Base-by-base conservation (phyloP, 2,888 invertebrate species). In the Saturnia pavonia region DNA sequence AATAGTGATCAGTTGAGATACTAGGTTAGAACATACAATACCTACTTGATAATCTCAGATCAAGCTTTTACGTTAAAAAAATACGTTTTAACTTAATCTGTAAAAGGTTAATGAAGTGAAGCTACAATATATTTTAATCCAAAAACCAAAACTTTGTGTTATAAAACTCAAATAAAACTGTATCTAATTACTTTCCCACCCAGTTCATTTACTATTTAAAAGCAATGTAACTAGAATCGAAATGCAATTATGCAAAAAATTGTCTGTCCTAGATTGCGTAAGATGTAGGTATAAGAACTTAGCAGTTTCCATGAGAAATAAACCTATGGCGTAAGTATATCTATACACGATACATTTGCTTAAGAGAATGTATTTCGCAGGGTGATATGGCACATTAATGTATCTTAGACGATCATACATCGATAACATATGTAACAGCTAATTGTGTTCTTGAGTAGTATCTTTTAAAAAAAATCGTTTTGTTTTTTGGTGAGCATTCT, bases 131-230 rank as follows among this genome's bases (percentile, higher is more conserved):
- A 19, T 9, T n/a, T 9, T 8, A 16, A 54, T 22, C 34, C 11
- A 34, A 12, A 63, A 34, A 34, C 14, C 27, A 27, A 6, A 22
- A 63, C 34, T 14, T 22, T 63, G 16, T 12, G 12, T 19, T 63
- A 16, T 34, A 34, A n/a, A n/a, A n/a, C n/a, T n/a, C 6, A 16
- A 34, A 63, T 63, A 34, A 34, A 14, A 16, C 34, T 63, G 34
- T 63, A 27, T 34, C 54, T 22, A n/a, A 63, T 34, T 6, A 16
- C 27, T 54, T 63, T 11, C 34, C 16, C 34, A 16, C 27, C 63
- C 34, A 27, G 63, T 63, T 63, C 22, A 63, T n/a, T 63, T 22
- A 54, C 54, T 54, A 54, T 22, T 63, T 63, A 34, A 63, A 16
- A n/a, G 6, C 25, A 48, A 14, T 57, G 11, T 12, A 57, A 25